Evolutionary conservation across 2,888 invertebrate genomes (phyloP).

Genomic region (Athalia rosae): DNA sequence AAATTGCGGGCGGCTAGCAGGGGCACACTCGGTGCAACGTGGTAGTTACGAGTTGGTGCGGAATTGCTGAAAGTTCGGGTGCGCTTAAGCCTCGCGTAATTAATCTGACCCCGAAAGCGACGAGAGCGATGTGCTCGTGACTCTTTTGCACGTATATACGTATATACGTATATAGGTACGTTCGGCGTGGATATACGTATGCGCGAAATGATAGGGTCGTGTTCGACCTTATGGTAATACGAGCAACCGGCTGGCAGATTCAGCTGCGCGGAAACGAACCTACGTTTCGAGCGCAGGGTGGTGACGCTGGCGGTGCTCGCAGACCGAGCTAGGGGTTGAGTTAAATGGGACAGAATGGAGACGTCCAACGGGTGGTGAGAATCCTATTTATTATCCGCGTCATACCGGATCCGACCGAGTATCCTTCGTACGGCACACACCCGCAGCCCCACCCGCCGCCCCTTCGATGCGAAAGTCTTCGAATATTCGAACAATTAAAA

Average conservation of each 20-base stretch:
- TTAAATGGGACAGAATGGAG: conserved; percentile 43
- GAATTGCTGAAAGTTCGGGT: not conserved
- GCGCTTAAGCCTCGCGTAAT: conserved; percentile 3
- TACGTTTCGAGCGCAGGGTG: conserved; percentile 18
- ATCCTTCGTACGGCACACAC: not conserved
- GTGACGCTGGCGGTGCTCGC: not conserved
- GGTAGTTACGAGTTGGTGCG: too few species aligned
- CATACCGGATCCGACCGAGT: conserved; percentile 4
- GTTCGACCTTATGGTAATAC: conserved; percentile 37
- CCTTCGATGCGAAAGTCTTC: not conserved
- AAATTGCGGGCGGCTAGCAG: too few species aligned
- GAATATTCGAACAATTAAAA: conserved; percentile 4
- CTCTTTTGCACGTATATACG: not conserved
- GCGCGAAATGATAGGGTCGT: conserved; percentile 40
- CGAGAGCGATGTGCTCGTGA: not conserved
- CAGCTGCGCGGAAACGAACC: conserved; percentile 43
- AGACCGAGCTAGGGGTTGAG: conserved; percentile 19
- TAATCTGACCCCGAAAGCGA: conserved; percentile 32
- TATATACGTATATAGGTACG: not conserved
- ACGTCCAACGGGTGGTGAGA: conserved; percentile 40
- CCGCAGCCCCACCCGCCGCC: not conserved
- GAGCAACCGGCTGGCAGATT: conserved; percentile 22
- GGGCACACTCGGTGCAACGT: too few species aligned
- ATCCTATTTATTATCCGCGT: conserved; percentile 41
- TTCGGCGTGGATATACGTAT: conserved; percentile 20